Evolutionary conservation across 2,888 invertebrate genomes (phyloP).

Genomic region (Brachypalpus laphriformis): DNA sequence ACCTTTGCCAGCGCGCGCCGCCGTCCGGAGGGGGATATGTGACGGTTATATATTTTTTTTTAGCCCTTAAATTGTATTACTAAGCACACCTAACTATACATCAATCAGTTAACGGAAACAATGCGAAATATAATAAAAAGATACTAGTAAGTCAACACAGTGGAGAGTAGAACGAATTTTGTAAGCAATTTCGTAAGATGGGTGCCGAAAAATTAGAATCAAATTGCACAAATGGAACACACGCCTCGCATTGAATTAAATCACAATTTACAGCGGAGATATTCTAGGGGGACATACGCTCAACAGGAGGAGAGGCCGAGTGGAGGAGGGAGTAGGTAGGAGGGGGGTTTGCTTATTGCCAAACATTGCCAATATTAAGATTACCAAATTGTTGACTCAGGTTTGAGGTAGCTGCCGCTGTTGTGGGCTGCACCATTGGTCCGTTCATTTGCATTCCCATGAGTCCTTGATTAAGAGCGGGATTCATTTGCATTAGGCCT

Average conservation of each 20-base stretch:
- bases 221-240: slow-evolving; percentile 65
- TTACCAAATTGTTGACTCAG: slow-evolving; percentile 83
- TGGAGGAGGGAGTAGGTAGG: not conserved
- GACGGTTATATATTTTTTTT: slow-evolving; percentile 36
- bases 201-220: slow-evolving; percentile 25
- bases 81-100: slow-evolving; percentile 64
- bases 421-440: slow-evolving; percentile 69
- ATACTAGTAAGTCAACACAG: slow-evolving; percentile 5
- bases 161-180: not conserved
- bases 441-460: slow-evolving; percentile 73
- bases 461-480: slow-evolving; percentile 77
- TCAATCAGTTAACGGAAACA: slow-evolving; percentile 48
- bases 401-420: slow-evolving; percentile 78
- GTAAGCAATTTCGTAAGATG: slow-evolving; percentile 9
- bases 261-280: slow-evolving; percentile 55
- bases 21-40: slow-evolving; percentile 65
- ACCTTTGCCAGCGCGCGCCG: slow-evolving; percentile 14
- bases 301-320: slow-evolving; percentile 6
- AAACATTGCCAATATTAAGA: slow-evolving; percentile 83
- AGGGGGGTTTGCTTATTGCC: slow-evolving; percentile 80
- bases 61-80: slow-evolving; percentile 43
- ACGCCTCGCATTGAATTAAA: slow-evolving; percentile 28
- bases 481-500: slow-evolving; percentile 80
- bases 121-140: slow-evolving; percentile 28
- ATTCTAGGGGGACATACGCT: slow-evolving; percentile 22